phyloP scores from a whole-genome alignment of 2,113 vertebrate species.

The Seriola quinqueradiata region DNA sequence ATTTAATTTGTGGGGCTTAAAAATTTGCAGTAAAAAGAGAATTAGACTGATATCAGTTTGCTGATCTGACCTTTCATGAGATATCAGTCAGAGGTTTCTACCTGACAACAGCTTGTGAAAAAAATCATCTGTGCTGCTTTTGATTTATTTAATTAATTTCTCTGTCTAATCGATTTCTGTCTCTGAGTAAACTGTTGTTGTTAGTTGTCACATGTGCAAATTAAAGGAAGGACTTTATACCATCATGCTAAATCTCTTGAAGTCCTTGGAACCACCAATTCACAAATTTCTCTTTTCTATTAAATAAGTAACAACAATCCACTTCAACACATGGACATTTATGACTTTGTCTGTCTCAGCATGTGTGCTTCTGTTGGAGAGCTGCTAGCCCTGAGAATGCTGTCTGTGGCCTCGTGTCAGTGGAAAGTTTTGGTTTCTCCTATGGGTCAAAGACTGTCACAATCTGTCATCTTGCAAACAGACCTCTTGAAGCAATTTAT shows the following conservation, averaged over 20 bases:
- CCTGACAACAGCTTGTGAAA: neutral
- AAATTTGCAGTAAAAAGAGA: neutral
- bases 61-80: too few species aligned
- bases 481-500: neutral
- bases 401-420: neutral
- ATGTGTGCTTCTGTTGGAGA: neutral
- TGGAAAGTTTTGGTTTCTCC: neutral
- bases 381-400: neutral
- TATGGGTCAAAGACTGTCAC: neutral
- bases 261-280: neutral
- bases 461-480: neutral
- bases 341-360: neutral
- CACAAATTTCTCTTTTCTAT: neutral
- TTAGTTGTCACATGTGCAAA: neutral
- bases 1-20: too few species aligned
- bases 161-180: neutral
- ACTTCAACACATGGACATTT: neutral
- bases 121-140: neutral
- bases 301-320: neutral
- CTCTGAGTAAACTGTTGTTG: neutral
- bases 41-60: too few species aligned
- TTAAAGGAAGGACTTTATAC: neutral
- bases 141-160: neutral
- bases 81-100: neutral
- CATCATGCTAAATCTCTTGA: neutral